These are phyloP conservation scores for Okapia johnstoni DNA, from an alignment of 2,113 vertebrate genomes.

Conservation along the genomic window DNA sequence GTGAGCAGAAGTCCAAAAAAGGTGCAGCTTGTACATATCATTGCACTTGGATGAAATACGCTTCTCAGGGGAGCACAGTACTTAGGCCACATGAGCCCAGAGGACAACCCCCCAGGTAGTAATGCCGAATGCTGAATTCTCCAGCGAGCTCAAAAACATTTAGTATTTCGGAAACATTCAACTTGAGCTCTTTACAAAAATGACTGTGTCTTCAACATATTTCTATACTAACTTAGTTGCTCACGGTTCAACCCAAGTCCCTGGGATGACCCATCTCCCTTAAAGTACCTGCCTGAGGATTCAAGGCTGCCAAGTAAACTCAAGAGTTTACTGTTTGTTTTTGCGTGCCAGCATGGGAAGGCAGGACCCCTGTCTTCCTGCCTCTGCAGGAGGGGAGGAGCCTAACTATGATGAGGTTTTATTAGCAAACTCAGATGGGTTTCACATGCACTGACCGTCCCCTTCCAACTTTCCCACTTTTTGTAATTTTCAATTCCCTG, in stretches of 20 bases:
- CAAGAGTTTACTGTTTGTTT: background rate
- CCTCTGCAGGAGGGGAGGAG: background rate
- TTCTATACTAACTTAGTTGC: background rate
- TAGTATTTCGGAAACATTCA: slow-evolving; percentile 31
- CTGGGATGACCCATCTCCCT: background rate
- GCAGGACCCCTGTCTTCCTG: background rate
- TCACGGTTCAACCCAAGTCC: background rate
- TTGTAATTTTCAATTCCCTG: background rate
- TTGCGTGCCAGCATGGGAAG: background rate
- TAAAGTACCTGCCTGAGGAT: background rate
- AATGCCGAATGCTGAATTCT: slow-evolving; percentile 27
- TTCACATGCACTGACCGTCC: background rate
- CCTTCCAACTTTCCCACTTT: background rate
- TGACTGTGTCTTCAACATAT: background rate
- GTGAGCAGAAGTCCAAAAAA: slow-evolving; percentile 29
- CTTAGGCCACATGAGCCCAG: background rate
- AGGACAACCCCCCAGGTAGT: background rate
- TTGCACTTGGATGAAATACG: slow-evolving; percentile 47
- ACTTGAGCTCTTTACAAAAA: slow-evolving; percentile 54
- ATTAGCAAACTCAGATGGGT: background rate
- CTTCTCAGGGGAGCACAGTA: background rate
- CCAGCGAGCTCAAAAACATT: background rate
- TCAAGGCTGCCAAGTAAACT: background rate
- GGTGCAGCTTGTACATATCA: slow-evolving; percentile 8
- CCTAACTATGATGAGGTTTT: too few species aligned